Base-by-base conservation (phyloP, 2,113 vertebrate species). In the Suncus etruscus region DNA sequence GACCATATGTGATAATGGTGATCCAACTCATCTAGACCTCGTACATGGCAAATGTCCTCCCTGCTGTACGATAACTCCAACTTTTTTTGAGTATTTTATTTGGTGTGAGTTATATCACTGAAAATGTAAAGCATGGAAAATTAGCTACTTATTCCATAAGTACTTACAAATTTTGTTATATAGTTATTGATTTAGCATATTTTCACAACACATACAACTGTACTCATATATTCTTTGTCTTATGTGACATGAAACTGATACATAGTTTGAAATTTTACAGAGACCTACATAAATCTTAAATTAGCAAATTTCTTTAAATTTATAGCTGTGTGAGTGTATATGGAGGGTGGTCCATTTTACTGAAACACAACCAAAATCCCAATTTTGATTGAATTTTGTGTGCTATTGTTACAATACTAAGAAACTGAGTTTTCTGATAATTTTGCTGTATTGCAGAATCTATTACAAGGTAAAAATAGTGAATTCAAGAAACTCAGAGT, bases 301-400 rank as follows among this genome's bases (percentile, higher is more conserved):
- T 96, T 94, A 96, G 79, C 93, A 94, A 72, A 77, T 73, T 89
- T 74, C 74, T 92, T 70, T 80, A 72, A 92, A 15, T 83, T 69
- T 84, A 2, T 48, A 90, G 82, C 81, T 79, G 24, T 94, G 90
- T 29, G 86, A 89, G 81, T 88, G 91, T 89, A 94, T 92, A 81
- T 86, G 78, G 61, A 32, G 79, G 47, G 86, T 94, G 92, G 93
- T 94, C 95, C 96, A 96, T 94, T 96, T 97, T 95, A 96, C 89
- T 93, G 90, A 96, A 97, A 96, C 69, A 90, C 93, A 95, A 95
- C 94, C 96, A 96, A 94, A 96, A 94, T 78, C 70, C 95, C 12
- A 79, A 89, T 96, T 96, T 92, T 95, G 93, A 94, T 95, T 96
- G 96, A 97, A 97, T 96, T 97, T 94, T 96, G 93, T 97, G 83